These are phyloP conservation scores for Mimumesa dahlbomi DNA, from an alignment of 2,888 invertebrate species.

Conservation along the genomic window DNA sequence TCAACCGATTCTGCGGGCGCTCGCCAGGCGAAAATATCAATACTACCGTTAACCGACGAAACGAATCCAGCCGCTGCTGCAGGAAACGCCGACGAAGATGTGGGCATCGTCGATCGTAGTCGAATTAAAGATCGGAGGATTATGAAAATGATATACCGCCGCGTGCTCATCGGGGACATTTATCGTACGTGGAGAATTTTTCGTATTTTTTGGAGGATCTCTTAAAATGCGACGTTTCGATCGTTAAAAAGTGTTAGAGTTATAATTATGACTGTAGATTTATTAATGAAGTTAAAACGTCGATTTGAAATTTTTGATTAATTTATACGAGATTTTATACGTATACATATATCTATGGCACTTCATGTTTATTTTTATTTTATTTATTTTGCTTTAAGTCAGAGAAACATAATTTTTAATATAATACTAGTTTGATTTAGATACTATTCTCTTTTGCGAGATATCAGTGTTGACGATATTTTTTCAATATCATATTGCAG, in stretches of 20 bases:
- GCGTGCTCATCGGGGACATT: no score
- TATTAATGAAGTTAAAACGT: not conserved
- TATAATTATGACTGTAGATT: no score
- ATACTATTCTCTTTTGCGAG: not conserved
- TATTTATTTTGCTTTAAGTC: no score
- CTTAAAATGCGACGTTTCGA: no score
- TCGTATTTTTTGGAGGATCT: no score
- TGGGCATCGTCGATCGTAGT: not conserved
- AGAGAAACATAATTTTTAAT: no score
- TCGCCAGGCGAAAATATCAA: constrained; percentile 65
- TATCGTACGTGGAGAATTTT: no score
- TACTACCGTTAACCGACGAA: constrained; percentile 48
- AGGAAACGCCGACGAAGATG: constrained; percentile 27
- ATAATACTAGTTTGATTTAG: no score
- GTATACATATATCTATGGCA: not conserved
- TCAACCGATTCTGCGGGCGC: constrained; percentile 56
- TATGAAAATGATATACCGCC: not conserved
- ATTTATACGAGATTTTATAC: no score
- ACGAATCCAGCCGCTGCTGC: constrained; percentile 22
- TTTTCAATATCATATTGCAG: not conserved
- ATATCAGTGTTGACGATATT: not conserved
- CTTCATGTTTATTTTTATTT: no score
- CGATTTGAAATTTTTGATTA: not conserved
- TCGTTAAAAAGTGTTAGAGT: no score
- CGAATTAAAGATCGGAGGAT: constrained; percentile 1